Conservation (phyloP, 2,113 vertebrate genomes). For the Heliornis fulica region DNA sequence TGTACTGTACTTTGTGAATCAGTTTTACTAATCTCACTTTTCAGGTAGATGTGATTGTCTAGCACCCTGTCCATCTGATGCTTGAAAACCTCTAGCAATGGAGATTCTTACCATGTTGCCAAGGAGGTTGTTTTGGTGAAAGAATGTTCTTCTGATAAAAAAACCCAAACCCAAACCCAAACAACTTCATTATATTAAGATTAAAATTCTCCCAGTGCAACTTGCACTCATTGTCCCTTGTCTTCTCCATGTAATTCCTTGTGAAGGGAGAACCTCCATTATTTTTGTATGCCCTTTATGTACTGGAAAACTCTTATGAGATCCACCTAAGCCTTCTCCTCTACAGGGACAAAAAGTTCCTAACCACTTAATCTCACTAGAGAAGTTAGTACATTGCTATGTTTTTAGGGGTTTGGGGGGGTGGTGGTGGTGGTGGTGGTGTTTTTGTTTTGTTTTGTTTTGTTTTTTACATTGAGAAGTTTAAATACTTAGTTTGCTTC, state of each 20-base stretch:
- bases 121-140: background rate
- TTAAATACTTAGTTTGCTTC: rapidly evolving
- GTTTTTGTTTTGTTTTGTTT: too few species aligned
- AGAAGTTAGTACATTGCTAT: too few species aligned
- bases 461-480: background rate
- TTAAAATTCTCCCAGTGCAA: background rate
- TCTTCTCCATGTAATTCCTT: background rate
- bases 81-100: background rate
- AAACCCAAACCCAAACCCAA: too few species aligned
- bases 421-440: too few species aligned
- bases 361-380: background rate
- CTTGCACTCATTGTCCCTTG: background rate
- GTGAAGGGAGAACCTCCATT: background rate
- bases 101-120: background rate
- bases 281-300: background rate
- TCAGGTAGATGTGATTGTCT: background rate
- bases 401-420: too few species aligned
- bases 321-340: background rate
- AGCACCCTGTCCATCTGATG: background rate
- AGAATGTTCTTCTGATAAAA: background rate
- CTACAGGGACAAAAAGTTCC: background rate
- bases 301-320: background rate
- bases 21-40: background rate
- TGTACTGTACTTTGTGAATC: background rate
- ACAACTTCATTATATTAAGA: background rate